A percentile compares a stretch with the other conserved stretches of the same genome.
Conservation (phyloP, 1,140 invertebrate genomes). For the Tetragnatha versicolor region DNA sequence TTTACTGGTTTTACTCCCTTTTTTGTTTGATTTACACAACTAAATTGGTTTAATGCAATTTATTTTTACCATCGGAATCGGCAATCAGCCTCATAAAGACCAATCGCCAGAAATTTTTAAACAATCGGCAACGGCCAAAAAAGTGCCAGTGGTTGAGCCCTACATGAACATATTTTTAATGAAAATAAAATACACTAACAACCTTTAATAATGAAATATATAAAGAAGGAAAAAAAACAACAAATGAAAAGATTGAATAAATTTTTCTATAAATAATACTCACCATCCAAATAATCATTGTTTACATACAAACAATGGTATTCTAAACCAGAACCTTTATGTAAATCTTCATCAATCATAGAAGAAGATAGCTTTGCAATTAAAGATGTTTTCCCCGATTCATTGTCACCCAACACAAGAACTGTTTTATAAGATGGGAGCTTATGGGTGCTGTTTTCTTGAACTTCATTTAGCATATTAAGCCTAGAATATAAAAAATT, state of each 20-base stretch:
- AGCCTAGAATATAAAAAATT: slow-evolving; percentile 64
- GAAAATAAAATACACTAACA: background rate
- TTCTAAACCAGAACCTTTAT: slow-evolving; percentile 95
- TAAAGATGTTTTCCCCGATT: slow-evolving; percentile 96
- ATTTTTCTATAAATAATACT: slow-evolving; percentile 55
- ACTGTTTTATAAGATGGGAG: slow-evolving; percentile 66
- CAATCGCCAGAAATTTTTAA: too few relatives aligned
- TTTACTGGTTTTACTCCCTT: too few relatives aligned
- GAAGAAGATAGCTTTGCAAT: slow-evolving; percentile 81
- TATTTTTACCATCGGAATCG: too few relatives aligned
- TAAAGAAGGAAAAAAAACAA: background rate
- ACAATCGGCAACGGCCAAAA: too few relatives aligned
- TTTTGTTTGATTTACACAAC: too few relatives aligned
- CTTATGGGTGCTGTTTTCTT: slow-evolving; percentile 66
- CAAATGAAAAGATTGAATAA: too few relatives aligned
- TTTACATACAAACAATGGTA: slow-evolving; percentile 98
- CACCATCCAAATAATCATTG: slow-evolving; percentile 98
- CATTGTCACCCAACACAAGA: slow-evolving; percentile 82
- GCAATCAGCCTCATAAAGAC: too few relatives aligned
- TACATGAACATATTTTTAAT: background rate
- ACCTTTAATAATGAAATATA: background rate
- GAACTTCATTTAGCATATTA: slow-evolving; percentile 67
- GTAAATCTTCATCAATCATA: slow-evolving; percentile 91
- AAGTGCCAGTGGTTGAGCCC: too few relatives aligned
- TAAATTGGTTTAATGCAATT: too few relatives aligned